These are phyloP conservation scores for Phylloscopus whistleri DNA, from an alignment of 2,113 vertebrate genomes.

Conservation along the genomic window DNA sequence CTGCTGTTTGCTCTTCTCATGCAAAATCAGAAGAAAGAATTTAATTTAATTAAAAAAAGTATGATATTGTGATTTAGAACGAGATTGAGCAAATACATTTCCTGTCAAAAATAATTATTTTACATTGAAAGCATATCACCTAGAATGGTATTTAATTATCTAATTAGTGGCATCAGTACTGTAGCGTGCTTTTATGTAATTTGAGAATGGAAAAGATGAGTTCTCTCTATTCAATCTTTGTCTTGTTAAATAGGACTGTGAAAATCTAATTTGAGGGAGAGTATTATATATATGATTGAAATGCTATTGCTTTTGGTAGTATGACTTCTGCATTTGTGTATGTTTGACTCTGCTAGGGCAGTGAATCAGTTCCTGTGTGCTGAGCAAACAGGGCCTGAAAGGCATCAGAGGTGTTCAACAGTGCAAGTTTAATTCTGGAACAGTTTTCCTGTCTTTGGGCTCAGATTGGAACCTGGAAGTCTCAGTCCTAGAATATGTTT, in stretches of 20 bases:
- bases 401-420: background rate
- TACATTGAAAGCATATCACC: slow-evolving; percentile 63
- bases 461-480: background rate
- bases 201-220: slow-evolving; percentile 32
- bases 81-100: slow-evolving; percentile 58
- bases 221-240: slow-evolving; percentile 34
- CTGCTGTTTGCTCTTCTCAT: slow-evolving; percentile 4
- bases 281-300: slow-evolving; percentile 14
- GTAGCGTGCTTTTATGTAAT: background rate
- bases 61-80: slow-evolving; percentile 50
- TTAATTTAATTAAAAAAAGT: slow-evolving; percentile 56
- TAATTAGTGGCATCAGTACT: slow-evolving; percentile 54
- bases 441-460: background rate
- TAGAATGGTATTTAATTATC: slow-evolving; percentile 69
- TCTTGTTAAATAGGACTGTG: slow-evolving; percentile 55
- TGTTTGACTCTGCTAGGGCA: background rate
- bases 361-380: background rate
- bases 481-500: background rate
- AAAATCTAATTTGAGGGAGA: slow-evolving; percentile 52
- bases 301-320: slow-evolving; percentile 10
- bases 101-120: slow-evolving; percentile 68
- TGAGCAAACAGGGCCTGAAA: background rate
- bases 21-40: slow-evolving; percentile 4
- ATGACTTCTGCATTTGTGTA: slow-evolving; percentile 11
- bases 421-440: background rate